Evolutionary conservation across 2,888 invertebrate genomes (phyloP).

Genomic region (Myopa tessellatipennis): DNA sequence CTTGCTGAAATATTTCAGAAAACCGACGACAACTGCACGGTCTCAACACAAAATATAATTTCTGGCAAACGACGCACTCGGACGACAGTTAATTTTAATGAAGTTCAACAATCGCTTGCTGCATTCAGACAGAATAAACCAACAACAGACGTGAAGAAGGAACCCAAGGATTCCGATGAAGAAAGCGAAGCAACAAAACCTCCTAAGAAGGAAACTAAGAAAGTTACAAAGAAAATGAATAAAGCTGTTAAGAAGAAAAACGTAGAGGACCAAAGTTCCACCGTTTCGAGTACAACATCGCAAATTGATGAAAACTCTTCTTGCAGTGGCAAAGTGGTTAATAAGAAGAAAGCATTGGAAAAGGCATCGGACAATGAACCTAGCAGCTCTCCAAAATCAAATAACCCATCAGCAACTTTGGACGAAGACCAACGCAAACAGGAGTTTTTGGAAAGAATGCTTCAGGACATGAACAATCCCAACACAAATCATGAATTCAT

Average conservation of each 20-base stretch:
- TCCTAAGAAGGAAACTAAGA: constrained; percentile 22
- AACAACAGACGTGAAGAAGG: constrained; percentile 8
- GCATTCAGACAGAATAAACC: constrained; percentile 47
- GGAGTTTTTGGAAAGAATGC: constrained; percentile 53
- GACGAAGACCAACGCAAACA: constrained; percentile 51
- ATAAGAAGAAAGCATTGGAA: not conserved
- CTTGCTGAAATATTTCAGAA: constrained; percentile 57
- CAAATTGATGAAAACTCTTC: constrained; percentile 22
- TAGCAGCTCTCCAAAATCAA: constrained; percentile 47
- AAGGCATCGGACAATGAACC: constrained; percentile 46
- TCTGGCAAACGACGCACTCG: constrained; percentile 61
- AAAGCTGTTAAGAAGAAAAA: constrained; percentile 12
- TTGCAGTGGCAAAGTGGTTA: constrained; percentile 7
- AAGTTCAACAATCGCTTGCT: constrained; percentile 50
- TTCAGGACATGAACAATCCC: constrained; percentile 56
- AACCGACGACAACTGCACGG: constrained; percentile 59
- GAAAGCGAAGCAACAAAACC: not conserved
- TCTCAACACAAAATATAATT: constrained; percentile 65
- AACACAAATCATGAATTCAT: constrained; percentile 52
- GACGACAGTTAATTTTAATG: constrained; percentile 56
- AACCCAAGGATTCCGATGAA: constrained; percentile 21
- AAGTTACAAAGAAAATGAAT: not conserved
- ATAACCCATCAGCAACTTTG: constrained; percentile 37
- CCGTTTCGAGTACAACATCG: constrained; percentile 54
- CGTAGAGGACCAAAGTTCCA: constrained; percentile 51